These are phyloP conservation scores for Harlomillsia oculata DNA, from an alignment of 1,140 invertebrate species.

Conservation along the genomic window DNA sequence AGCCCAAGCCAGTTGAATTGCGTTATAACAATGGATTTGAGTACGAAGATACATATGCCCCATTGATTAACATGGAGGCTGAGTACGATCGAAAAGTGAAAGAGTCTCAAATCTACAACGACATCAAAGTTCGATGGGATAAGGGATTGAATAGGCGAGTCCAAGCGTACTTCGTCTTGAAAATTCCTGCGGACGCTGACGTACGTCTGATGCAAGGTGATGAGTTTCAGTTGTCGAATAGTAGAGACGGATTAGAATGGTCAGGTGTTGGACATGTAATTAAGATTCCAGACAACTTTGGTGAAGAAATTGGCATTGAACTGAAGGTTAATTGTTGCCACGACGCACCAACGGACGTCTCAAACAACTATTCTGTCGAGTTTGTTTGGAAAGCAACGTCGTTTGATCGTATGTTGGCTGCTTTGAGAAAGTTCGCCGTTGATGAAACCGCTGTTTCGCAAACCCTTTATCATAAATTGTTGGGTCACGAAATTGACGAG, in stretches of 20 bases:
- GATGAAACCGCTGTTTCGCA: slow-evolving; percentile 92
- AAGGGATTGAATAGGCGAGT: slow-evolving; percentile 96
- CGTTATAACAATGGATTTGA: slow-evolving; percentile 98
- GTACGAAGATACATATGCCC: slow-evolving; percentile 96
- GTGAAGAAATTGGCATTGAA: slow-evolving; percentile 96
- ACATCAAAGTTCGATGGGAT: slow-evolving; percentile 97
- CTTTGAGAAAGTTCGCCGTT: slow-evolving; percentile 88
- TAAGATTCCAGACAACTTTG: slow-evolving; percentile 98
- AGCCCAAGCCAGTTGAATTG: slow-evolving; percentile 86
- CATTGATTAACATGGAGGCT: slow-evolving; percentile 91
- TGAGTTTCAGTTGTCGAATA: slow-evolving; percentile 85
- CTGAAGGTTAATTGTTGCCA: slow-evolving; percentile 66
- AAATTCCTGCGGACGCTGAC: slow-evolving; percentile 54
- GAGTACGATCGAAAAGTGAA: slow-evolving; percentile 98
- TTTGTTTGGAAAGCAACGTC: slow-evolving; percentile 99
- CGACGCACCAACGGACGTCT: slow-evolving; percentile 82
- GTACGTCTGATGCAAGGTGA: slow-evolving; percentile 99
- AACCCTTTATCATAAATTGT: slow-evolving; percentile 91
- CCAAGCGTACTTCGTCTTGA: slow-evolving; percentile 94
- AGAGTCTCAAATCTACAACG: slow-evolving; percentile 96
- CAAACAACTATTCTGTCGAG: slow-evolving; percentile 93
- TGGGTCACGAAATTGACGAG: slow-evolving; percentile 96
- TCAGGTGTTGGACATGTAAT: slow-evolving; percentile 90
- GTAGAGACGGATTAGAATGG: slow-evolving; percentile 88
- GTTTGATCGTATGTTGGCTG: slow-evolving; percentile 96